Evolutionary conservation across 2,113 vertebrate species (phyloP).

Genomic region (Pampusana beccarii): DNA sequence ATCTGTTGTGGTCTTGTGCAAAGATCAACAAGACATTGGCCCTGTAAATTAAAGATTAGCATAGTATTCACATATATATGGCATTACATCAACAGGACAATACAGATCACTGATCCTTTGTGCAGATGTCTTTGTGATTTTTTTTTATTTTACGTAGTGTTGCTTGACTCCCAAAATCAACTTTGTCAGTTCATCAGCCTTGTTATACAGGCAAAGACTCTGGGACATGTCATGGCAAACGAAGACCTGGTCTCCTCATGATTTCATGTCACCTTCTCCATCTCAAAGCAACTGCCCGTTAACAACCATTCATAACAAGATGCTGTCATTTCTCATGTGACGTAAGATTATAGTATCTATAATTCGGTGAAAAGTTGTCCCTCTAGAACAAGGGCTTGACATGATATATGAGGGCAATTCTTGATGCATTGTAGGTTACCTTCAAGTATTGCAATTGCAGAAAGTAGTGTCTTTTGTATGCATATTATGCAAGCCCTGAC

Average conservation of each 20-base stretch:
- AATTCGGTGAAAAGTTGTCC: neutral
- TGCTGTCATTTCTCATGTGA: neutral
- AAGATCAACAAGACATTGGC: neutral
- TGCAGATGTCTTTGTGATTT: neutral
- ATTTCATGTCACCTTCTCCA: neutral
- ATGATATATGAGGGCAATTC: neutral
- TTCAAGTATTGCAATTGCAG: neutral
- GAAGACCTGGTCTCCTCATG: neutral
- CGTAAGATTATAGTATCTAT: neutral
- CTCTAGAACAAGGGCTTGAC: neutral
- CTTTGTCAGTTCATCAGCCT: neutral
- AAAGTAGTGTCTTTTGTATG: neutral
- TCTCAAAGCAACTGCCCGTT: neutral
- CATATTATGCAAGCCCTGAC: neutral
- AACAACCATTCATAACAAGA: neutral
- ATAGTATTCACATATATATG: neutral
- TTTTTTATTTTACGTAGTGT: neutral
- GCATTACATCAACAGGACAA: neutral
- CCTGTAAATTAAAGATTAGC: neutral
- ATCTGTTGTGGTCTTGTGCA: neutral
- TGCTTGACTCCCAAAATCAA: neutral
- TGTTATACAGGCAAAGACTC: neutral
- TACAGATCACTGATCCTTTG: neutral
- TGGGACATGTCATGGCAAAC: neutral
- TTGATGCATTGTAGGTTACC: neutral